phyloP scores from a whole-genome alignment of 1,140 invertebrate species.

The Cephus cinctus region DNA sequence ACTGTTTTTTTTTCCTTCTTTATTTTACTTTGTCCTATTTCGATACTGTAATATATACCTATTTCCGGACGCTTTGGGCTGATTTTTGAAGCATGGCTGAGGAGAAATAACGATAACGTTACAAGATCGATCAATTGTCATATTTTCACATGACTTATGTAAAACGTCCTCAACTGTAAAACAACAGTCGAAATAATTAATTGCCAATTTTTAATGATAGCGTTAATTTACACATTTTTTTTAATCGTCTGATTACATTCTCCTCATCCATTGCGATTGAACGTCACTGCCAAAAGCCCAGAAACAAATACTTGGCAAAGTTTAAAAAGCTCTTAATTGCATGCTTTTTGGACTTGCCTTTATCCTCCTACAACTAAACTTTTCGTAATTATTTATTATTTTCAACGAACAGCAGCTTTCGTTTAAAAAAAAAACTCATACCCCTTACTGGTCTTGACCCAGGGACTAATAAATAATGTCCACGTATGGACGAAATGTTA shows the following conservation, averaged over 20 bases:
- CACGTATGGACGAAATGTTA: too few species aligned
- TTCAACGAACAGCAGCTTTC: background rate
- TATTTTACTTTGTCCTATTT: conserved; percentile 32
- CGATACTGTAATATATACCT: conserved; percentile 10
- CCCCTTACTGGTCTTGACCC: too few species aligned
- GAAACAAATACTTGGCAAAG: background rate
- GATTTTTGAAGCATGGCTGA: conserved; percentile 51
- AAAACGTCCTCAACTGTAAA: too few species aligned
- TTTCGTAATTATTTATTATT: conserved; percentile 16
- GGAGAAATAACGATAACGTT: conserved; percentile 41
- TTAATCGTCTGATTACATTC: conserved; percentile 22
- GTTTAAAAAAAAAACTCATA: too few species aligned
- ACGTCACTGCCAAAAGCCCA: conserved; percentile 55
- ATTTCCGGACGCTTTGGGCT: conserved; percentile 45
- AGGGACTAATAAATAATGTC: too few species aligned
- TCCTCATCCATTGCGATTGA: conserved; percentile 52
- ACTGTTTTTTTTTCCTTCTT: too few species aligned
- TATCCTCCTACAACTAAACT: background rate
- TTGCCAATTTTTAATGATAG: too few species aligned
- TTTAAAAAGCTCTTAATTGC: conserved; percentile 7
- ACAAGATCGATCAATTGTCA: too few species aligned
- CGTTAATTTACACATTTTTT: too few species aligned
- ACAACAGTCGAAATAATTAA: too few species aligned
- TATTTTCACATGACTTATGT: too few species aligned
- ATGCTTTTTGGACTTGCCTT: conserved; percentile 20